Base-by-base conservation (phyloP, 37 sponge, comb jelly and placozoan genomes). In the Geodia barretti region DNA sequence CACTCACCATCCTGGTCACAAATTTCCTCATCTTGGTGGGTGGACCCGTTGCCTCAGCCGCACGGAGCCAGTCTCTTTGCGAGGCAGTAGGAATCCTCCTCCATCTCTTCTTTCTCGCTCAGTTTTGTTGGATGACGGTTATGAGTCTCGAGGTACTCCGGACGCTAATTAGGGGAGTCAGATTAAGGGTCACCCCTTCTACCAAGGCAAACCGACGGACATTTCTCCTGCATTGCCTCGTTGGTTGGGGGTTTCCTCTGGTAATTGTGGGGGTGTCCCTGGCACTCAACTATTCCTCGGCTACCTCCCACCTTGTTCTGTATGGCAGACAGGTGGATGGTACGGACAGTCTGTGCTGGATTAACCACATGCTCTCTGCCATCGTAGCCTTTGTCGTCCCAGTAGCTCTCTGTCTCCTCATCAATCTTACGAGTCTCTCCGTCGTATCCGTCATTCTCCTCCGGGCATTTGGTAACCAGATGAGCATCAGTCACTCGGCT, bases 81-180 rank as follows among this genome's bases (percentile, higher is more conserved):
- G 29, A 36, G 4, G 30, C 64, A 7, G 64, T 79, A 4, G 88
- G 76, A 23, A 68, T 87, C 4, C 33, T 70, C 34, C 76, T 87
- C 4, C 89, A 88, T 39, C 83, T 68, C 84, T 61, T 54, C 19
- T 83, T 73, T 60, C 79, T 88, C 25, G 68, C 76, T 43, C 83
- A 81, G 36, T 83, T 88, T 60, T 58, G 23, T 11, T 88, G 89
- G 89, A 88, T 77, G 83, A 73, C 62, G 30, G 36, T 88, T 20
- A 60, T 88, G 60, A 63, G 71, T 20, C 29, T 70, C 3, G 60
- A 83, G 2, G 32, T 88, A 38, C 61, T 33, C 1, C 20, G 68
- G 17, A 54, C 21, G 0, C 72, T 88, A 9, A 1, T 72, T 33
- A 70, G 36, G 26, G 79, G 76, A 17, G 25, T 0, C 39, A 62